phyloP scores from a whole-genome alignment of 2,113 vertebrate species.

The Oriolus oriolus region DNA sequence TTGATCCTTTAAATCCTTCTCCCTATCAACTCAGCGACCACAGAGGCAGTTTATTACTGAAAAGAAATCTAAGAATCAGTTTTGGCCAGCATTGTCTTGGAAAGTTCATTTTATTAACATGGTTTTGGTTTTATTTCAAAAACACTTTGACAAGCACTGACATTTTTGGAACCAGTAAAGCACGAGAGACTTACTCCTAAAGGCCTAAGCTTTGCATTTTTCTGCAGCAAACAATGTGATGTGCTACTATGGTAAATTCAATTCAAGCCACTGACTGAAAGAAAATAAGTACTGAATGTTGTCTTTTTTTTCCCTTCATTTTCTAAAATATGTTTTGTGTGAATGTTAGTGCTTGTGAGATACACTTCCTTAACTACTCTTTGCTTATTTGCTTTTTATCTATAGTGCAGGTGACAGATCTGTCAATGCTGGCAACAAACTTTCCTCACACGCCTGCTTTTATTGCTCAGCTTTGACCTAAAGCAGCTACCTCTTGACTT shows the following conservation, averaged over 20 bases:
- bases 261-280: conserved; percentile 55
- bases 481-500: not conserved
- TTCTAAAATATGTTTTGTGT: conserved; percentile 3
- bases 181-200: conserved; percentile 66
- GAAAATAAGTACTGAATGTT: conserved; percentile 39
- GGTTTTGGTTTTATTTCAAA: conserved; percentile 73
- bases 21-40: conserved; percentile 45
- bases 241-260: conserved; percentile 49
- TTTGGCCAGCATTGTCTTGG: conserved; percentile 67
- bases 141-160: conserved; percentile 62
- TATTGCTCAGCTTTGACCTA: not conserved
- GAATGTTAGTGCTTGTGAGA: not conserved
- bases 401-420: not conserved
- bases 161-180: conserved; percentile 68
- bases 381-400: not conserved
- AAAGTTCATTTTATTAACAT: conserved; percentile 71
- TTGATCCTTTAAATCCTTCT: conserved; percentile 14
- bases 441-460: not conserved
- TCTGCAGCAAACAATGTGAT: conserved; percentile 60
- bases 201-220: conserved; percentile 67
- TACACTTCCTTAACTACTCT: not conserved
- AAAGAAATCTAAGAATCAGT: conserved; percentile 67
- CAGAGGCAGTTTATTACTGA: conserved; percentile 63
- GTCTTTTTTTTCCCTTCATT: not conserved
- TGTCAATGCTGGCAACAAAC: not conserved